Evolutionary conservation across 2,888 invertebrate genomes (phyloP), one percentile per base, ranked within the genome.

Genomic region (Marasmarcha lunaedactyla): DNA sequence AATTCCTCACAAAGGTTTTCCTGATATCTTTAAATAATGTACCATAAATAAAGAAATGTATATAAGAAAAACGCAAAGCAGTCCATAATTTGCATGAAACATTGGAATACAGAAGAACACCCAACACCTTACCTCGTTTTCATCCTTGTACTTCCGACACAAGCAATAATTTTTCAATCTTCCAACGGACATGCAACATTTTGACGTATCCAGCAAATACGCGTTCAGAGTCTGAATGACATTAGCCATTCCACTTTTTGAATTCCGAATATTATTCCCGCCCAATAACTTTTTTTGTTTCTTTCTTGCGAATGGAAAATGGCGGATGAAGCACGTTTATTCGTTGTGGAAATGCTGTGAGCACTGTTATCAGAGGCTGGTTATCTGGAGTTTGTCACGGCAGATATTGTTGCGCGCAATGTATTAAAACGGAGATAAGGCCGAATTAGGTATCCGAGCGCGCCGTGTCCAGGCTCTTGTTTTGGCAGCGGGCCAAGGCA

Each of bases 341-440:
- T 48, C 65, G 44, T 57, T 59, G 47, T 59, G 63, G 63, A 63
- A 66, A 71, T 47, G 65, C 55, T 63, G 54, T 51, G 59, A 58
- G 54, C 50, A 79, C 54, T 47, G 68, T 74, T 81, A 79, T 81
- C 81, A 76, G 68, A 65, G 55, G 59, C 61, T 61, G 66, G 66
- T 13, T 78, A 81, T 81, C 74, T 72, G 54, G 64, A 62, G 63
- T 76, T 74, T 66, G 81, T 77, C 77, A 81, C 72, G 78, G 64
- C 72, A 74, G 79, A 79, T 69, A 79, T 72, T 71, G 67, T 68
- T 60, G 57, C 57, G 57, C 46, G 45, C 56, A 61, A 55, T 59
- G 55, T 57, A 57, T 59, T 68, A 59, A 71, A 70, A 65, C 66
- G 71, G 64, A 71, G 79, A 77, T 78, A 78, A 64, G 42, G 14